Conservation (phyloP, 2,113 vertebrate genomes). For the Trogon melanurus region DNA sequence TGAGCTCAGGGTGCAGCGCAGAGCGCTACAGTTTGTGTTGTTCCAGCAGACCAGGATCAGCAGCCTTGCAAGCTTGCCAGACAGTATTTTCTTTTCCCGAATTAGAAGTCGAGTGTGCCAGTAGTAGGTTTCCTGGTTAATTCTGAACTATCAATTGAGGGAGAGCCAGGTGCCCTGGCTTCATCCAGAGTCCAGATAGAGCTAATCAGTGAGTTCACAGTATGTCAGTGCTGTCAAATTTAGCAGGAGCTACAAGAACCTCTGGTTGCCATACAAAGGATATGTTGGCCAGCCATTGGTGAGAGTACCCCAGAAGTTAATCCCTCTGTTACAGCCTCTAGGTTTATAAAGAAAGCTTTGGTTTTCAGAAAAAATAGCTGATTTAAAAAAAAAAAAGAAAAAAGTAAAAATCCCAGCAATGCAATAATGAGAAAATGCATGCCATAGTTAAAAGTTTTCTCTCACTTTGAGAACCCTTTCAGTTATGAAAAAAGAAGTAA, state of each 20-base stretch:
- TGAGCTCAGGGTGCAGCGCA: not conserved
- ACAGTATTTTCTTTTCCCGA: conserved; percentile 53
- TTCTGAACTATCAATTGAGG: conserved; percentile 24
- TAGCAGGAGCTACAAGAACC: not conserved
- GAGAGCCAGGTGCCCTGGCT: conserved; percentile 40
- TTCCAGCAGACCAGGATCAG: conserved; percentile 16
- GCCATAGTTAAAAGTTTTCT: not conserved
- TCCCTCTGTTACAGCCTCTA: not conserved
- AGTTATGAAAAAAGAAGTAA: not conserved
- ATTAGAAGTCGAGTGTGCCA: conserved; percentile 40
- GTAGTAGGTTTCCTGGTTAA: conserved; percentile 38
- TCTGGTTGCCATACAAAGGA: not conserved
- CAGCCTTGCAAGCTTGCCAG: conserved; percentile 30
- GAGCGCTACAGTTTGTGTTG: not conserved
- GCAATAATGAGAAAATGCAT: not conserved
- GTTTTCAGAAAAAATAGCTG: not conserved
- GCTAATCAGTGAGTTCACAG: not conserved
- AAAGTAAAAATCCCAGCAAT: not conserved
- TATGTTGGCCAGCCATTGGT: not conserved
- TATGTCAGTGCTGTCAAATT: accelerated
- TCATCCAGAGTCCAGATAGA: not conserved
- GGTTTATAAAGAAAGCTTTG: not conserved
- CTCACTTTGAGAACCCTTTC: not conserved
- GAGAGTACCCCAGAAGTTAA: not conserved
- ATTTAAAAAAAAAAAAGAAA: not conserved